phyloP scores from a whole-genome alignment of 2,113 vertebrate genomes.

The Ramphastos sulfuratus region DNA sequence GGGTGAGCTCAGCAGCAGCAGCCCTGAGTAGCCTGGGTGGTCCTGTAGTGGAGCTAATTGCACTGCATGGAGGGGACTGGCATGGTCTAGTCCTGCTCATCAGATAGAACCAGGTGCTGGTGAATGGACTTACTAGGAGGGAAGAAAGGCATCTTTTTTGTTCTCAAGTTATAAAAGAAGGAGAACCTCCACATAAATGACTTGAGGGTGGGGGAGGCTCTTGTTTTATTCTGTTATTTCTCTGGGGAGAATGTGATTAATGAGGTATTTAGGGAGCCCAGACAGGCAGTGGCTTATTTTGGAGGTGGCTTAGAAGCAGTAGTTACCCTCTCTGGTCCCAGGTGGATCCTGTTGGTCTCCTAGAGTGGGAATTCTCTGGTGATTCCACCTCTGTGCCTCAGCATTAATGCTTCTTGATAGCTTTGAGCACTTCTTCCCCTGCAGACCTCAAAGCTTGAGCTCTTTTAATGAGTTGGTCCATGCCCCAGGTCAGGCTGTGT shows the following conservation, averaged over 20 bases:
- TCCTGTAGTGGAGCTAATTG: neutral
- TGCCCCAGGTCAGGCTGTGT: neutral
- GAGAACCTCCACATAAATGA: neutral
- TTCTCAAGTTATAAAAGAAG: neutral
- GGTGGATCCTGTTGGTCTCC: neutral
- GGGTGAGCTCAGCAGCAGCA: neutral
- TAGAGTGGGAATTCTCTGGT: neutral
- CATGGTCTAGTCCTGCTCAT: neutral
- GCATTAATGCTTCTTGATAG: neutral
- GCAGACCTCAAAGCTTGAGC: neutral
- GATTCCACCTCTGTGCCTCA: neutral
- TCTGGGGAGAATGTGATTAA: neutral
- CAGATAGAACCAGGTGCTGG: neutral
- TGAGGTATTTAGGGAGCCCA: neutral
- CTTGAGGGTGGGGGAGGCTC: neutral
- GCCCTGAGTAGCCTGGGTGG: neutral
- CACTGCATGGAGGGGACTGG: neutral
- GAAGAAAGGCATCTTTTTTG: neutral
- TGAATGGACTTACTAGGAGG: neutral
- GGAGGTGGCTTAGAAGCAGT: neutral
- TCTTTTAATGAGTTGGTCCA: neutral
- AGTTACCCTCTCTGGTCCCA: neutral
- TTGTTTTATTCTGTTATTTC: neutral
- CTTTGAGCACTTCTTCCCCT: neutral
- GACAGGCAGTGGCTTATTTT: neutral